phyloP scores from a whole-genome alignment of 1,140 invertebrate species.

The Drosophila punjabiensis region DNA sequence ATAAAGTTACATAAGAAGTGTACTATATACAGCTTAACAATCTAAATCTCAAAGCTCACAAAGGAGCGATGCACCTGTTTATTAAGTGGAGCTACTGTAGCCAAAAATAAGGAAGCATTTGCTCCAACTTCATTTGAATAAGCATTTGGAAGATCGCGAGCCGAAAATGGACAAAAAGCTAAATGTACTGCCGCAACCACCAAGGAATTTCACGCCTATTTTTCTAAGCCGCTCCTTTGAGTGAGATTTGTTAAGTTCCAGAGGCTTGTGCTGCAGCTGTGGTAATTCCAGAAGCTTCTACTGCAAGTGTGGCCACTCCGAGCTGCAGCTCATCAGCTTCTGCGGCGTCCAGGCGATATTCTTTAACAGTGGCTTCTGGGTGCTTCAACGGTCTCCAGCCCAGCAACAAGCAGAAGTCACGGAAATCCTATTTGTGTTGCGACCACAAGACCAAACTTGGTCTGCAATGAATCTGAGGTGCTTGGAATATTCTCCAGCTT shows the following conservation, averaged over 20 bases:
- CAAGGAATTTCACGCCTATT: neutral
- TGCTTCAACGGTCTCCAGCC: neutral
- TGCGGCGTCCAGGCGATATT: neutral
- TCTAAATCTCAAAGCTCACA: slow-evolving; percentile 66
- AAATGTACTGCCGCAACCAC: neutral
- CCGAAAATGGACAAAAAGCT: slow-evolving; percentile 28
- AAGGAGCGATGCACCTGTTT: slow-evolving; percentile 47
- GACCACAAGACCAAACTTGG: slow-evolving; percentile 9
- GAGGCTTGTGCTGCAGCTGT: neutral
- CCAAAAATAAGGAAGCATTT: slow-evolving; percentile 54
- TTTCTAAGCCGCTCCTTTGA: neutral
- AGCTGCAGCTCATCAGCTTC: neutral
- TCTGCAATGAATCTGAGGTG: neutral
- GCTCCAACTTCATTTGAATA: slow-evolving; percentile 55
- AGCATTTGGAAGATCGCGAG: slow-evolving; percentile 51
- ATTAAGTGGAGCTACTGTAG: slow-evolving; percentile 60
- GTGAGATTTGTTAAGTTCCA: neutral
- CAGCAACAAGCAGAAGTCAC: neutral
- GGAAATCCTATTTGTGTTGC: slow-evolving; percentile 43
- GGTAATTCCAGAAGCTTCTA: neutral
- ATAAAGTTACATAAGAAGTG: slow-evolving; percentile 67
- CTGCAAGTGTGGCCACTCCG: neutral
- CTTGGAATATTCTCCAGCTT: neutral
- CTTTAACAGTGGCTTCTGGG: neutral
- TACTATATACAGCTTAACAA: slow-evolving; percentile 70